phyloP scores from a whole-genome alignment of 1,140 invertebrate species.

The Trypoxylus dichotomus region DNA sequence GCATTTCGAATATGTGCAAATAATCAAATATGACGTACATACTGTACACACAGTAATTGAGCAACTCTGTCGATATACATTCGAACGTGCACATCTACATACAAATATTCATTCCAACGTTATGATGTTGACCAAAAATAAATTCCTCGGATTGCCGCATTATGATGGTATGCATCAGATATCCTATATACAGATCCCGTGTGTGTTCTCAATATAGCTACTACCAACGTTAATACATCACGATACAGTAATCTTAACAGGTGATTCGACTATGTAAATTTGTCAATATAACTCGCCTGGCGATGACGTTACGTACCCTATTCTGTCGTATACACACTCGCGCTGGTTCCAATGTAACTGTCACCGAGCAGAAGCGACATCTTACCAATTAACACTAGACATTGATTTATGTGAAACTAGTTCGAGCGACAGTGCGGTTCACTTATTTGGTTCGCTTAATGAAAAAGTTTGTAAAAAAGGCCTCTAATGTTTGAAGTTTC shows the following conservation, averaged over 20 bases:
- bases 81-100: no score
- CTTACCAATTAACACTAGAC: neutral
- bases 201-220: neutral
- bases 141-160: neutral
- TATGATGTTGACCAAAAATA: neutral
- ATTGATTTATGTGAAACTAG: constrained; percentile 3
- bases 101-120: neutral
- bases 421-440: neutral
- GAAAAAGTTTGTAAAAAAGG: neutral
- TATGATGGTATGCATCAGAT: neutral
- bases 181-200: neutral
- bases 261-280: neutral
- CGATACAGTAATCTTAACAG: neutral
- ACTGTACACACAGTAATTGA: neutral
- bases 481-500: no score
- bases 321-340: neutral
- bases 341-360: neutral
- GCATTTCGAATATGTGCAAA: no score
- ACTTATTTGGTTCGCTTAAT: neutral
- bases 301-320: neutral
- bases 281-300: neutral
- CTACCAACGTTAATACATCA: neutral
- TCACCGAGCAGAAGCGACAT: neutral
- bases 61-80: neutral
- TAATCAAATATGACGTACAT: no score